Evolutionary conservation across 92 coral and sea anemone species (phyloP).

Genomic region (Umimayanthus kanabou): DNA sequence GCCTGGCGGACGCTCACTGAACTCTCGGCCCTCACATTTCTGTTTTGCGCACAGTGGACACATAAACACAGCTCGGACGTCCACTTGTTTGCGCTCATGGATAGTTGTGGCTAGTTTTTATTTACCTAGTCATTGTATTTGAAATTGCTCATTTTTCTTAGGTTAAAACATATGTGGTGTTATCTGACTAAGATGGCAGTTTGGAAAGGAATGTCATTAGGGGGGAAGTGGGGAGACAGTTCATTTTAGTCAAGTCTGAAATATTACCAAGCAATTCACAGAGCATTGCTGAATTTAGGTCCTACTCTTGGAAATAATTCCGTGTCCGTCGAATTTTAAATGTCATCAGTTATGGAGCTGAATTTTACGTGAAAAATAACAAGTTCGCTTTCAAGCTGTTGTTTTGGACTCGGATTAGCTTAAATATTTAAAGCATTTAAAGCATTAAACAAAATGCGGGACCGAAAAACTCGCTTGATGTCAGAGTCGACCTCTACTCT

Average conservation of each 20-base stretch:
- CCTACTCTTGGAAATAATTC: not conserved
- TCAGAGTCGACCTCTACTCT: too few relatives aligned
- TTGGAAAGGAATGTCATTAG: not conserved
- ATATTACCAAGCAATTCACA: not conserved
- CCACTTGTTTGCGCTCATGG: not conserved
- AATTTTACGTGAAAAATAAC: not conserved
- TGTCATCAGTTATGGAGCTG: not conserved
- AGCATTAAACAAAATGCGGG: not conserved
- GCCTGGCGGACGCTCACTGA: not conserved
- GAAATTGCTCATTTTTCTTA: not conserved
- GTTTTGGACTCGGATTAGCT: not conserved
- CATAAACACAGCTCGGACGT: not conserved
- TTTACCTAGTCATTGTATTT: not conserved
- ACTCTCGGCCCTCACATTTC: not conserved
- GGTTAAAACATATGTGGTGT: too few relatives aligned
- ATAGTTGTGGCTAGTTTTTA: conserved; percentile 6
- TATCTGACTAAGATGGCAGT: not conserved
- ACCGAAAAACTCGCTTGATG: too few relatives aligned
- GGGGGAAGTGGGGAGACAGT: not conserved
- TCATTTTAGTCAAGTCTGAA: not conserved
- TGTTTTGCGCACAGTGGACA: not conserved
- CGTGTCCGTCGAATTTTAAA: not conserved
- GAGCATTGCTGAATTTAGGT: not conserved
- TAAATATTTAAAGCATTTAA: not conserved
- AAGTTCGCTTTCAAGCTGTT: not conserved